Evolutionary conservation across 2,113 vertebrate genomes (phyloP), one percentile per base, ranked within the genome.

Genomic region (Agapornis roseicollis): DNA sequence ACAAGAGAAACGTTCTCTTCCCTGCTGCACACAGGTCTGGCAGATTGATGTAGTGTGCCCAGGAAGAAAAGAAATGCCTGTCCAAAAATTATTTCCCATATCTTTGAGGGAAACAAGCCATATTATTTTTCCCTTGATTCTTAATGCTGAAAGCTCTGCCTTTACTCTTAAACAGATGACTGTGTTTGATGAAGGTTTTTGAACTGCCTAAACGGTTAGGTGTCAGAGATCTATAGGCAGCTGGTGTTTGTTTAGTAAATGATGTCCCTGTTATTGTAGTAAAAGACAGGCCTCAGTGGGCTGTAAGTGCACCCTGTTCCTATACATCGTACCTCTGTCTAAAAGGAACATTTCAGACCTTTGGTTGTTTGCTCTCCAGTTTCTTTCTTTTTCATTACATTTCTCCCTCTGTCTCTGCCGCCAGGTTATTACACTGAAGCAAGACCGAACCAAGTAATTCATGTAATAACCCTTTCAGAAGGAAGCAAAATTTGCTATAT

Each of bases 191-290:
- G 73, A 92, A 92, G 65, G 60, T 64, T 92, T 88, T 53, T 95
- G 82, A 94, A 89, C 85, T 1, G 7, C 44, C 52, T 93, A 94
- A 96, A 85, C 65, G 52, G 46, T 94, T 86, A 84, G 71, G 55
- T 93, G 65, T 96, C 88, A 64, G 65, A 89, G 78, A 97, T 85
- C 52, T 92, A 46, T 71, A 89, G 82, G 83, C 84, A 96, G 92
- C 90, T 96, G 78, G 74, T 94, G 83, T 97, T 97, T 96, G 65
- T 91, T 96, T 96, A 94, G 90, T 95, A 97, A 97, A 85, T 69
- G 39, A 92, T 94, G 89, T 90, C 61, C 88, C 68, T 93, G 71
- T 94, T 97, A 64, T 70, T 93, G 82, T 50, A 84, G 88, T 85
- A 94, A 83, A 94, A 96, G 85, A 81, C 71, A 94, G 71, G 71